Base-by-base conservation (phyloP, 2,888 invertebrate species). In the Margaritifera margaritifera region DNA sequence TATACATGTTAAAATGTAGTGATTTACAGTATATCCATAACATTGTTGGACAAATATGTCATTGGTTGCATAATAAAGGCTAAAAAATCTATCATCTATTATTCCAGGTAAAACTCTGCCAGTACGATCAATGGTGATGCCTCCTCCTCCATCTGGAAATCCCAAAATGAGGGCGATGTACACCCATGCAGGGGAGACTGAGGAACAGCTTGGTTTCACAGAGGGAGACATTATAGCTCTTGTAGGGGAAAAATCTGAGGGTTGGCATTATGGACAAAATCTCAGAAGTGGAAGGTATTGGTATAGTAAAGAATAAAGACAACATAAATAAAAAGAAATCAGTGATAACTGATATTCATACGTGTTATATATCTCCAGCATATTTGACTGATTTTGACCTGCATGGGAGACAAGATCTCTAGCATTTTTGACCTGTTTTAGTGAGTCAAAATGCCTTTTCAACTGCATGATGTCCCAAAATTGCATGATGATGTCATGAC, bases 251-350 rank as follows among this genome's bases (percentile, higher is more conserved):
- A 93, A 95, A 80, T 96, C 95, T 80, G 97, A 97, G 89, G 97
- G 97, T 31, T 97, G 97, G 97, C 97, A 97, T 90, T 97, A 96
- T 86, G 97, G 97, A n/a, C 96, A 97, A 90, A 97, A 97, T 90
- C 90, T 95, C 80, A 92, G 96, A 68, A 96, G 95, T n/a, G 95
- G 96, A 88, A 94, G 83, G 89, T 88, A 74, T 68, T 42, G 42
- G 42, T 15, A 42, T 42, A 42, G 42, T 42, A 15, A 0, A 42
- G 42, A 42, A 2, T 11, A n/a, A 59, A 59, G 27, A 25, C 3
- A 22, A 20, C 2, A 22, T 25, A 24, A 25, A 27, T 31, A 20
- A 25, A 31, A 27, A 22, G 25, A 57, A 42, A 42, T 42, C 42
- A 42, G 15, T 42, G 42, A 42, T 42, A 42, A 1, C 42, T 42